Conservation (phyloP, 2,888 invertebrate species). For the Isoperla grammatica region DNA sequence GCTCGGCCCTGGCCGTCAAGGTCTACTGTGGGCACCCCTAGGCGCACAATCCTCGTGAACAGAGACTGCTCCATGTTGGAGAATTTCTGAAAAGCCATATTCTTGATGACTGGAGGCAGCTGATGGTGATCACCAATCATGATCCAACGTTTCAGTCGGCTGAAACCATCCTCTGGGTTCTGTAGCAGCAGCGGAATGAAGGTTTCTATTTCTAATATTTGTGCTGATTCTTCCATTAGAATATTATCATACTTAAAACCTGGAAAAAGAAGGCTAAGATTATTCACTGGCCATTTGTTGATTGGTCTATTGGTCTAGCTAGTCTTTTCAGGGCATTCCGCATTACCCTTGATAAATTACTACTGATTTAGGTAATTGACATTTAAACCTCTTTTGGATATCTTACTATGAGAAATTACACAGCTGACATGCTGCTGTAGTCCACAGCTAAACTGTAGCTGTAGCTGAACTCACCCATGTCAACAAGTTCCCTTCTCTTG, state of each 20-base stretch:
- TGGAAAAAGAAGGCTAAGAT: constrained; percentile 37
- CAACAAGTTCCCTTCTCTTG: constrained; percentile 91
- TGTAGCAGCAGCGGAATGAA: constrained; percentile 98
- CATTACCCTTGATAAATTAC: too few relatives aligned
- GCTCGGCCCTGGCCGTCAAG: constrained; percentile 97
- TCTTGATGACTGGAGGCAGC: constrained; percentile 98
- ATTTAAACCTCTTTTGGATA: too few relatives aligned
- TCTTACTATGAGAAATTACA: too few relatives aligned
- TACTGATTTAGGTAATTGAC: too few relatives aligned
- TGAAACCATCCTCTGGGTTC: constrained; percentile 94
- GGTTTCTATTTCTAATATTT: constrained; percentile 98
- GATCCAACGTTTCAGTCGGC: constrained; percentile 96
- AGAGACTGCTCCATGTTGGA: constrained; percentile 99
- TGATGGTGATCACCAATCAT: constrained; percentile 99
- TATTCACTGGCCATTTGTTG: too few relatives aligned
- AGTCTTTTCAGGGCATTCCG: too few relatives aligned
- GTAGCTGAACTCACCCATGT: constrained; percentile 64
- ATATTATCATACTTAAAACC: constrained; percentile 98
- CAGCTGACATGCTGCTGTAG: too few relatives aligned
- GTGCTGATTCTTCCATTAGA: constrained; percentile 98
- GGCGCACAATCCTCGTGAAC: constrained; percentile 90
- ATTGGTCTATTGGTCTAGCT: background rate
- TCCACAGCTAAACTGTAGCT: too few relatives aligned
- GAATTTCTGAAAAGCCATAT: constrained; percentile 99
- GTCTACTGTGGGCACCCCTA: constrained; percentile 96